phyloP scores from a whole-genome alignment of 2,113 vertebrate species.

The Natator depressus region DNA sequence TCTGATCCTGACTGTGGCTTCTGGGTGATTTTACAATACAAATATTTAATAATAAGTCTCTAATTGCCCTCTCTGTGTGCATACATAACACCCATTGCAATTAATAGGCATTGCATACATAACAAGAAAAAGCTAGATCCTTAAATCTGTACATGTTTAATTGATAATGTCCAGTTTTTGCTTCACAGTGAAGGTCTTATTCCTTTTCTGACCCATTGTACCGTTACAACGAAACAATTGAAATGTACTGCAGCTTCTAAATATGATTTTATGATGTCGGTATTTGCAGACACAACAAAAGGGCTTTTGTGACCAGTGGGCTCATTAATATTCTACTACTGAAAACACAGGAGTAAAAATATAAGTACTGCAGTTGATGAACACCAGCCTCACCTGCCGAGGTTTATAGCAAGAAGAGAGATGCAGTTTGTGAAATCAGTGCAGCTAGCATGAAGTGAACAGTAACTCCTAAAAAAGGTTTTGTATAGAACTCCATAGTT shows the following conservation, averaged over 20 bases:
- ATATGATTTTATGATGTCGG: not conserved
- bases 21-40: not conserved
- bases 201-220: not conserved
- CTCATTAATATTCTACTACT: not conserved
- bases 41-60: not conserved
- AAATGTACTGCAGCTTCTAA: not conserved
- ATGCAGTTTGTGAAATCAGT: not conserved
- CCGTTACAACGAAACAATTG: not conserved
- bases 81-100: not conserved
- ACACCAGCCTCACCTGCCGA: not conserved
- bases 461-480: not conserved
- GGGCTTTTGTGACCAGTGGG: not conserved
- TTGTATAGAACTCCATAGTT: not conserved
- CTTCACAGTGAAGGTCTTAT: not conserved
- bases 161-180: not conserved
- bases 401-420: not conserved
- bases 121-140: rapidly evolving
- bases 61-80: not conserved
- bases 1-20: not conserved
- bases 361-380: not conserved
- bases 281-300: not conserved
- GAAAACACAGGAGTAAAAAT: not conserved
- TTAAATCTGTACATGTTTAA: not conserved
- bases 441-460: not conserved
- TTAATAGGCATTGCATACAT: not conserved